Evolutionary conservation across 2,888 invertebrate species (phyloP).

Genomic region (Pomacea canaliculata): DNA sequence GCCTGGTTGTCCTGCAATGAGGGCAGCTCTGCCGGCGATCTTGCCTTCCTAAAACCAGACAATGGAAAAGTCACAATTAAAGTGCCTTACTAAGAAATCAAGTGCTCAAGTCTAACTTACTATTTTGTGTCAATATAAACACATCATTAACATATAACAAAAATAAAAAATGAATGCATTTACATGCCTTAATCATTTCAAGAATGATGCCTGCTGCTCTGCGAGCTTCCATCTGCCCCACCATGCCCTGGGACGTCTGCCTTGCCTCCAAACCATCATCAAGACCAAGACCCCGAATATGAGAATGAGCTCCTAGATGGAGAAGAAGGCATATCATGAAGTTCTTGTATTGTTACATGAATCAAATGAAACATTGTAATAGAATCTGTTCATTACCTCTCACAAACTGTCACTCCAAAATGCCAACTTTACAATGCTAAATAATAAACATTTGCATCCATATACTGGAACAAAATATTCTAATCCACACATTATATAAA

Average conservation of each 20-base stretch:
- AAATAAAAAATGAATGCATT: not conserved
- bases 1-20: conserved; percentile 97
- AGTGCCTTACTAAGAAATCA: not conserved
- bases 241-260: conserved; percentile 95
- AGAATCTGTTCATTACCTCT: not conserved
- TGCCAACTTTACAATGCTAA: no score
- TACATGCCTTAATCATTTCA: conserved; percentile 88
- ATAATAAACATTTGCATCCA: no score
- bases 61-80: not conserved
- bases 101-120: not conserved
- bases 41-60: conserved; percentile 81
- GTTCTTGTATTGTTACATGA: no score
- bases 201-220: conserved; percentile 94
- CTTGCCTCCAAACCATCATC: conserved; percentile 94
- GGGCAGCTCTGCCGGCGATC: conserved; percentile 94
- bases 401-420: no score
- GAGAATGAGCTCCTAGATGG: conserved; percentile 88
- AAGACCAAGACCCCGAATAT: conserved; percentile 95
- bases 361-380: not conserved
- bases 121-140: not conserved
- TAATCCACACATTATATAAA: no score
- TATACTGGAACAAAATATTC: no score
- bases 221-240: conserved; percentile 88
- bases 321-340: not conserved
- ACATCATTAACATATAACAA: not conserved